Evolutionary conservation across 2,888 invertebrate genomes (phyloP).

Genomic region (Drosophila mayaguana): DNA sequence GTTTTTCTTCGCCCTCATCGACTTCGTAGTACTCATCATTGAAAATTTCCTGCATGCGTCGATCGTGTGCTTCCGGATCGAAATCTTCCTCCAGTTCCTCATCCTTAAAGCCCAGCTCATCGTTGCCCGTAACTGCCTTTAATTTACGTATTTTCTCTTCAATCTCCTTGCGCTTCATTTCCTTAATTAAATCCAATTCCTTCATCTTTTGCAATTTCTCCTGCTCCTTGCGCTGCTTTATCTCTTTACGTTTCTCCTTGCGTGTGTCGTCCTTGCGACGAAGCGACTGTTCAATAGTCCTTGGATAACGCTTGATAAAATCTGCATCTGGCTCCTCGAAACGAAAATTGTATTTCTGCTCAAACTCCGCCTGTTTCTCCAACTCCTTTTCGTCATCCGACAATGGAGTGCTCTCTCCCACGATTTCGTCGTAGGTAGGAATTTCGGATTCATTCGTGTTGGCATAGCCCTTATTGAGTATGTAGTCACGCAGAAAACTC

Average conservation of each 20-base stretch:
- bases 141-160: conserved; percentile 94
- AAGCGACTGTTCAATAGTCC: conserved; percentile 93
- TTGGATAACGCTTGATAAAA: conserved; percentile 96
- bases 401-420: conserved; percentile 87
- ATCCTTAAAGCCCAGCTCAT: conserved; percentile 87
- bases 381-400: conserved; percentile 93
- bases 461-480: conserved; percentile 92
- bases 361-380: conserved; percentile 95
- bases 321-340: conserved; percentile 98
- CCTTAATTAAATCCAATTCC: conserved; percentile 94
- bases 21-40: conserved; percentile 94
- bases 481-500: conserved; percentile 95
- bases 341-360: conserved; percentile 97
- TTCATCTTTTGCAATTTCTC: conserved; percentile 93
- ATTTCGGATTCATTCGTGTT: conserved; percentile 86
- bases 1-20: conserved; percentile 90
- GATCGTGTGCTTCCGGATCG: conserved; percentile 95
- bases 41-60: conserved; percentile 94
- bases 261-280: conserved; percentile 92
- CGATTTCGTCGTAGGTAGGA: conserved; percentile 89
- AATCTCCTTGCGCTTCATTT: conserved; percentile 95
- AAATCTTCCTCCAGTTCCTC: conserved; percentile 95
- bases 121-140: conserved; percentile 94
- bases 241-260: conserved; percentile 91
- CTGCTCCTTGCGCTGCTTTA: conserved; percentile 90